Evolutionary conservation across 2,888 invertebrate genomes (phyloP).

Genomic region (Pseudococcus longispinus): DNA sequence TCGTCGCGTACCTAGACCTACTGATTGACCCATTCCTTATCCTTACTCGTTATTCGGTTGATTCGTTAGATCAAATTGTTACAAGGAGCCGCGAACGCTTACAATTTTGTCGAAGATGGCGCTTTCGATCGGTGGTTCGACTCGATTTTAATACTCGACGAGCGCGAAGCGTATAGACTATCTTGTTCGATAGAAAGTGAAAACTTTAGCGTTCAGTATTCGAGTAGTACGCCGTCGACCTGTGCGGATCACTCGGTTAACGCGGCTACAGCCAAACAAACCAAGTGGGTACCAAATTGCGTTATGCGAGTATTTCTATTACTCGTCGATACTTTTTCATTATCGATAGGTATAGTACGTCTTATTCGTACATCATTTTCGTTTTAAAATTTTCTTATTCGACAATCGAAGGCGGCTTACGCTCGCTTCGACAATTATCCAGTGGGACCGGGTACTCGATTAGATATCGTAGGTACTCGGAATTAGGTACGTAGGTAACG

Average conservation of each 20-base stretch:
- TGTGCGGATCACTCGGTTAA: neutral
- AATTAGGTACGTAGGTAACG: too few relatives aligned
- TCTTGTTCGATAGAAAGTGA: conserved; percentile 86
- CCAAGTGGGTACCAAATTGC: neutral
- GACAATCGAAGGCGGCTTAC: too few relatives aligned
- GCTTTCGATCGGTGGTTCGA: conserved; percentile 96
- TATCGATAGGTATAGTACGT: too few relatives aligned
- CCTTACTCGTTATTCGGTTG: too few relatives aligned
- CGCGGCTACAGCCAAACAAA: conserved; percentile 44
- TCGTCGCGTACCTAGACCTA: neutral
- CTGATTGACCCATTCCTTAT: neutral
- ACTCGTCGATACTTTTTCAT: too few relatives aligned
- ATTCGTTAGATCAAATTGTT: conserved; percentile 90
- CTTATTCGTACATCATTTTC: too few relatives aligned
- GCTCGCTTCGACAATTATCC: too few relatives aligned
- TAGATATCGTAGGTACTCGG: too few relatives aligned
- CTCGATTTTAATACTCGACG: conserved; percentile 87
- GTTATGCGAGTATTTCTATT: too few relatives aligned
- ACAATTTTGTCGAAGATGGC: conserved; percentile 83
- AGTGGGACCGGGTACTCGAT: too few relatives aligned
- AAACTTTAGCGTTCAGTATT: neutral
- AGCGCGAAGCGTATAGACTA: conserved; percentile 87
- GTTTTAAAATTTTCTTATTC: too few relatives aligned
- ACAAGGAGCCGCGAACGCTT: conserved; percentile 96
- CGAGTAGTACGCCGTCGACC: neutral